Conservation (phyloP, 2,113 vertebrate genomes). For the Sorex fumeus region DNA sequence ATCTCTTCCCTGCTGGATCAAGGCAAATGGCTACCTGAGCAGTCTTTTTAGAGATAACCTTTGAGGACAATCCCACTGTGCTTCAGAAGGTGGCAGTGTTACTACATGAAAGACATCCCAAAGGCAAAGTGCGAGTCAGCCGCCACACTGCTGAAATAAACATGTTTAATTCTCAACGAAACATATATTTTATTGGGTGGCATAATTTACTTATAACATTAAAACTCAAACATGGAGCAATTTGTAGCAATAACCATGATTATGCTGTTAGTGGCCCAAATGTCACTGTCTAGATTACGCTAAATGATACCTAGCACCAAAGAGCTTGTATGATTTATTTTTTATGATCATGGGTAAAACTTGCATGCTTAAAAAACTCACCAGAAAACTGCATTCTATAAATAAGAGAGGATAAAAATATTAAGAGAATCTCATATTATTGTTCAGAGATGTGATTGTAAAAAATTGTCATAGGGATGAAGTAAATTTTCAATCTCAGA, state of each 20-base stretch:
- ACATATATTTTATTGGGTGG: slow-evolving; percentile 90
- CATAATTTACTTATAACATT: slow-evolving; percentile 93
- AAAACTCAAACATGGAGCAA: slow-evolving; percentile 91
- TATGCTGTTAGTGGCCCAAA: slow-evolving; percentile 90
- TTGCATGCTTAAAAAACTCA: slow-evolving; percentile 85
- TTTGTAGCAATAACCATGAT: slow-evolving; percentile 92
- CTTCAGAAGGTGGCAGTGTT: slow-evolving; percentile 96
- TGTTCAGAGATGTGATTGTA: slow-evolving; percentile 73
- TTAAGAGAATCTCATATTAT: slow-evolving; percentile 83
- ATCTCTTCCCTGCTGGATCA: neutral
- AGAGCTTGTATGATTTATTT: slow-evolving; percentile 89
- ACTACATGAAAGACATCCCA: slow-evolving; percentile 89
- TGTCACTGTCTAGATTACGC: slow-evolving; percentile 89
- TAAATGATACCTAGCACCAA: slow-evolving; percentile 89
- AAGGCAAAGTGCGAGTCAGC: slow-evolving; percentile 61
- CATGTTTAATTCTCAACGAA: slow-evolving; percentile 91
- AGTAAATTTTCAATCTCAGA: slow-evolving; percentile 81
- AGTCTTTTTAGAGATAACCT: neutral
- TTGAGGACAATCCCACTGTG: slow-evolving; percentile 85
- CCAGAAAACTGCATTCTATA: slow-evolving; percentile 80
- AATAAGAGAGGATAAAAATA: slow-evolving; percentile 79
- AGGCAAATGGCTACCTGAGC: slow-evolving; percentile 42
- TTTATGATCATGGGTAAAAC: slow-evolving; percentile 88
- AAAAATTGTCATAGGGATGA: slow-evolving; percentile 80
- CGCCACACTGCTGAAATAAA: slow-evolving; percentile 88